These are phyloP conservation scores for Psilopogon haemacephalus DNA, from an alignment of 2,113 vertebrate species.

Conservation along the genomic window DNA sequence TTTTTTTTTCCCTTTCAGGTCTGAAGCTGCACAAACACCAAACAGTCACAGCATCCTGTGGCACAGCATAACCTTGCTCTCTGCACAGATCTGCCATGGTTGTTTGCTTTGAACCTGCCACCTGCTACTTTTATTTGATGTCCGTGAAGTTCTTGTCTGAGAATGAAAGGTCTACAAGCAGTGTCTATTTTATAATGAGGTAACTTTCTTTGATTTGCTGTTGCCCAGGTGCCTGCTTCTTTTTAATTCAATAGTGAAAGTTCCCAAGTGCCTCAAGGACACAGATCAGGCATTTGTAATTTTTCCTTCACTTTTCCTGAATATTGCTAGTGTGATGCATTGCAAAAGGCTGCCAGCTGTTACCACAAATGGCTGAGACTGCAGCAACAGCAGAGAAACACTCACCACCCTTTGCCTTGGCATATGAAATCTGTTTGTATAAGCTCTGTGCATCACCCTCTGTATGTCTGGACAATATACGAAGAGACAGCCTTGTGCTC, in stretches of 20 bases:
- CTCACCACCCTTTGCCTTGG: neutral
- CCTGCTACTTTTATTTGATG: constrained; percentile 43
- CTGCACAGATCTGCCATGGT: neutral
- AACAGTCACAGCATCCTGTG: neutral
- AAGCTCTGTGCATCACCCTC: neutral
- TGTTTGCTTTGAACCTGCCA: constrained; percentile 42
- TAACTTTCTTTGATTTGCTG: neutral
- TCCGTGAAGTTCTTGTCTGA: neutral
- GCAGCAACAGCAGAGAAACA: neutral
- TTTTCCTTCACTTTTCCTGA: neutral
- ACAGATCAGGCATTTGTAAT: neutral
- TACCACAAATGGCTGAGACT: neutral
- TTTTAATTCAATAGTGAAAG: neutral
- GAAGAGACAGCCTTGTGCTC: rapidly evolving
- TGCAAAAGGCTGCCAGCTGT: neutral
- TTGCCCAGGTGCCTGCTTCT: neutral
- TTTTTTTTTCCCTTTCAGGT: neutral
- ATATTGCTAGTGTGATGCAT: rapidly evolving
- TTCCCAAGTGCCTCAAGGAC: neutral
- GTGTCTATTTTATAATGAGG: neutral
- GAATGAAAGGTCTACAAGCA: neutral
- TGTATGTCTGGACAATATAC: neutral
- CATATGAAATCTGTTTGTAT: neutral
- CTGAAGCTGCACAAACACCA: neutral
- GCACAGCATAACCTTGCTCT: neutral